Evolutionary conservation across 1,140 invertebrate genomes (phyloP), one percentile per base, ranked within the genome.

Genomic region (Linepithema humile): DNA sequence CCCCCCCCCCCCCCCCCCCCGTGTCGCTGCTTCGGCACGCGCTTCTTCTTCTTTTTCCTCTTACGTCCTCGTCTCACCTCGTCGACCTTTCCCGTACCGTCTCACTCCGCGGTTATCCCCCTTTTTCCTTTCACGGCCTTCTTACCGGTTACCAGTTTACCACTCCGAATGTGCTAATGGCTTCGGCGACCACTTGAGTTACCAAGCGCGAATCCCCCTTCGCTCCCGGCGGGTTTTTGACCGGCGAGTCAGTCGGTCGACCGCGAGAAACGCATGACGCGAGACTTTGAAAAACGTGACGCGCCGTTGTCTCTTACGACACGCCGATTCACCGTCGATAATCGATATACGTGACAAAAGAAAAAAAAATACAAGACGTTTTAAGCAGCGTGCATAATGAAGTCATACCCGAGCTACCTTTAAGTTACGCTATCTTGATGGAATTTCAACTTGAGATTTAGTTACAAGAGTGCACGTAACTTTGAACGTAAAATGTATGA

Each of bases 11-110:
- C 3, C 20, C 23, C 10, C 82, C n/a, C n/a, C n/a, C n/a, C n/a
- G n/a, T n/a, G n/a, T n/a, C n/a, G n/a, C 26, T 55, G 29, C 69
- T 84, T 32, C 62, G 55, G 65, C 77, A 85, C 82, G 74, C 86
- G 78, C 83, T 85, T 83, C 75, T 69, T 73, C 60, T 57, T 60
- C 26, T 43, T 48, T 72, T 40, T 64, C 23, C 26, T 35, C 64
- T 60, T 65, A 43, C 23, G 35, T 7, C 26, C 20, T 26, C 55
- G 5, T 29, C 5, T n/a, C 53, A 53, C 26, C 70, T 26, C 35
- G 23, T 59, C 48, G 12, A 32, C 59, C 53, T 32, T 3, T 74
- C 60, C 3, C 17, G 35, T 48, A n/a, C 53, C 48, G 35, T 26
- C n/a, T 45, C 4, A 45, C 35, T 62, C 35, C 2, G n/a, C 45